Evolutionary conservation across 2,113 vertebrate species (phyloP).

Genomic region (Lathamus discolor): DNA sequence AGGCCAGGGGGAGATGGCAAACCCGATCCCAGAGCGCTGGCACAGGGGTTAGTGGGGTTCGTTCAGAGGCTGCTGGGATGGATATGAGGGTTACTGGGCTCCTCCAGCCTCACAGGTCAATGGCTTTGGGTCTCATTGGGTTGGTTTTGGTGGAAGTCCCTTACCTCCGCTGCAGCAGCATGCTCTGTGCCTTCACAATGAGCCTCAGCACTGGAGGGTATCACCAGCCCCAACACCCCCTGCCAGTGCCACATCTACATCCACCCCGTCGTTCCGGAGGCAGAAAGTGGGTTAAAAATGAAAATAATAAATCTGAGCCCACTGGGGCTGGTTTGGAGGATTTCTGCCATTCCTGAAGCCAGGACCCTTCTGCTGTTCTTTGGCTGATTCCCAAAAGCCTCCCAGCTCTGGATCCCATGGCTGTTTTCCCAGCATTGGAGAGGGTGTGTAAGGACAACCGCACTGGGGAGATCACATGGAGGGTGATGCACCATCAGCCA

Average conservation of each 20-base stretch:
- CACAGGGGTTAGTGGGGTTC: not conserved
- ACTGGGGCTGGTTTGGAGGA: not conserved
- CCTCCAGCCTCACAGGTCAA: not conserved
- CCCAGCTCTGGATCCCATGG: accelerated
- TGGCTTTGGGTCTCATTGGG: not conserved
- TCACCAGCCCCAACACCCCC: not conserved
- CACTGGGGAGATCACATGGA: accelerated
- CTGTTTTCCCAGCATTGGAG: not conserved
- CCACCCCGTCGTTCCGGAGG: not conserved
- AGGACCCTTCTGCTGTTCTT: not conserved
- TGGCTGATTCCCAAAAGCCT: not conserved
- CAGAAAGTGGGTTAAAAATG: not conserved
- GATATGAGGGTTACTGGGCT: not conserved
- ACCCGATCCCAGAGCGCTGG: not conserved
- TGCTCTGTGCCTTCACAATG: accelerated
- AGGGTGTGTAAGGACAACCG: not conserved
- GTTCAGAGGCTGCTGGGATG: not conserved
- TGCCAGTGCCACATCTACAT: not conserved
- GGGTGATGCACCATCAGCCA: not conserved
- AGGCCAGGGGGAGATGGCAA: not conserved
- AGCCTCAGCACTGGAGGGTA: not conserved
- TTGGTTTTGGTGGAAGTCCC: not conserved
- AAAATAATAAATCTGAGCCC: not conserved
- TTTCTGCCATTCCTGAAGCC: not conserved
- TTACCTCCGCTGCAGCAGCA: not conserved